phyloP scores from a whole-genome alignment of 2,113 vertebrate species.

The Glaucidium brasilianum region DNA sequence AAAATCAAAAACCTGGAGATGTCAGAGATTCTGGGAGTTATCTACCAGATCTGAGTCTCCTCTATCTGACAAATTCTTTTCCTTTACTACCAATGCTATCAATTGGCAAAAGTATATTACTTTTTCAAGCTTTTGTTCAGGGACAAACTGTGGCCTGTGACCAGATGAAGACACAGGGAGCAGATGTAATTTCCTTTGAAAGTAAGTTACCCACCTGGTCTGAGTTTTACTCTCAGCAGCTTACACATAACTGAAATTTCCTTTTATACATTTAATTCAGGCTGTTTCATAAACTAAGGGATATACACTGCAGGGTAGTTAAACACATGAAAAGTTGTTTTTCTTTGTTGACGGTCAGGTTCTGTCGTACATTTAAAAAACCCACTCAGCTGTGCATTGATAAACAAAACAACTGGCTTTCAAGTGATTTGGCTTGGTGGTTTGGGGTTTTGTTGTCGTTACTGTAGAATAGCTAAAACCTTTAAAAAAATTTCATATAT shows the following conservation, averaged over 20 bases:
- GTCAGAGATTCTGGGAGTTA: background rate
- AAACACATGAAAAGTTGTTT: background rate
- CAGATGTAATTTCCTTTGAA: background rate
- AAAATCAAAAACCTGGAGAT: background rate
- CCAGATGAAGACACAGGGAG: background rate
- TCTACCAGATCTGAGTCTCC: background rate
- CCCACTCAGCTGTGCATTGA: background rate
- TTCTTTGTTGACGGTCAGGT: background rate
- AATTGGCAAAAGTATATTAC: background rate
- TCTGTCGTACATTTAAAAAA: background rate
- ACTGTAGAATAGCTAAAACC: background rate
- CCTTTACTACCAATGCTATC: background rate
- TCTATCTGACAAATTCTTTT: background rate
- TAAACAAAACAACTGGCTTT: background rate
- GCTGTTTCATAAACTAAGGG: background rate
- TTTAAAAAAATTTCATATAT: background rate
- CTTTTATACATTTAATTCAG: background rate
- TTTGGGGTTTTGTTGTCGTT: background rate
- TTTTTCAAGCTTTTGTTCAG: background rate
- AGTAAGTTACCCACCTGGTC: background rate
- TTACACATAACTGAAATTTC: background rate
- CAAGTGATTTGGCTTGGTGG: background rate
- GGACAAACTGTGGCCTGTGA: background rate
- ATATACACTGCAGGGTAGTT: background rate
- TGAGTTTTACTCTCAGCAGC: background rate